Evolutionary conservation across 2,888 invertebrate genomes (phyloP), one percentile per base, ranked within the genome.

Genomic region (Lottia gigantea): DNA sequence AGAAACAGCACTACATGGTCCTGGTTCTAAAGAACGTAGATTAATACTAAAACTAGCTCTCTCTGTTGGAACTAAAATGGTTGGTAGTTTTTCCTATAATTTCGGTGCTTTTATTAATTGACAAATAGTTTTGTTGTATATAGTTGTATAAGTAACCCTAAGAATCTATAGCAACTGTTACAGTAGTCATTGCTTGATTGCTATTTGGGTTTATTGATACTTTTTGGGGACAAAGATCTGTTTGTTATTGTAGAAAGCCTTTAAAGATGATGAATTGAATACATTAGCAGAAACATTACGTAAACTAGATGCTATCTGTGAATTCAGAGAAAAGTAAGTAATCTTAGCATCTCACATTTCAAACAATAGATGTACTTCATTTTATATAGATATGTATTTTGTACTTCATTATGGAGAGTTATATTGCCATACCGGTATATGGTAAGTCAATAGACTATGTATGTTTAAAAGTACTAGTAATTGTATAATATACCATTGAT

Each of bases 11-110:
- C 76, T 90, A 16, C 83, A 88, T 81, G 90, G 90, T 26, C 87
- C 90, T 76, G 85, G 88, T 86, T 93, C 93, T 0, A 88, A 91
- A 16, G 92, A 92, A 78, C 90, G 94, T 70, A 90, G 92, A 73
- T 88, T 93, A 49, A 91, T 93, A 25, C 91, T 92, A 0, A 91
- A 92, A 75, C 90, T 94, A 68, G 92, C 94, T 0, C 88, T 95
- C 46, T 92, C 92, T 76, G 92, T 93, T 55, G 91, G 92, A 77
- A 89, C 92, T 84, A 91, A 94, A 89, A 89, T 91, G 90, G 89
- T 91, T 80, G 89, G 91, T 40, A 8, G 11, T 8, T 40, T 6
- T 40, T 40, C 40, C 11, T 8, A 8, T 4, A 40, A 8, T 11
- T 40, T 6, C 7, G 40, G 16, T 25, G 6, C 25, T 23, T 55